Conservation (phyloP, 2,888 invertebrate genomes). For the Panzeria rudis region DNA sequence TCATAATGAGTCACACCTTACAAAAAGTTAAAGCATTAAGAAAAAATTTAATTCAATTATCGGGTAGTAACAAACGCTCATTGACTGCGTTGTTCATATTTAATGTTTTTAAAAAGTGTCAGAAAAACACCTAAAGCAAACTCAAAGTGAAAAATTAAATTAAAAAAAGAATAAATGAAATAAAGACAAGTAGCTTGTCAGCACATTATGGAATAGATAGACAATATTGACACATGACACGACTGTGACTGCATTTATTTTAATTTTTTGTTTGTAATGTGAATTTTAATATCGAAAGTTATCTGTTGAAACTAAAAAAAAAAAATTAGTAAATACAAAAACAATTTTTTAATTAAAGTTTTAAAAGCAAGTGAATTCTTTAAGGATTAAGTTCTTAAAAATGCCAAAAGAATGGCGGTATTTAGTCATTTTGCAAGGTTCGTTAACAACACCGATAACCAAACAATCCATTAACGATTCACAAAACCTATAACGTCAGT, state of each 20-base stretch:
- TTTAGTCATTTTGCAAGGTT: constrained; percentile 9
- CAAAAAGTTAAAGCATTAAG: no score
- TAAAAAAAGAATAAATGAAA: constrained; percentile 10
- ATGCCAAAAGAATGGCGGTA: neutral
- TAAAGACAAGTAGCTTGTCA: constrained; percentile 41
- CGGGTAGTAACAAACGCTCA: constrained; percentile 24
- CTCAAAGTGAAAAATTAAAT: constrained; percentile 23
- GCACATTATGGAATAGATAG: constrained; percentile 28
- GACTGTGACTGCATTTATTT: neutral
- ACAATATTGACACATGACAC: constrained; percentile 44
- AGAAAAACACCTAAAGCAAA: constrained; percentile 20
- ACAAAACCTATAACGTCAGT: neutral
- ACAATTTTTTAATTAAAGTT: neutral
- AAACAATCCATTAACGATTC: neutral
- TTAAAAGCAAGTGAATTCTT: constrained; percentile 18
- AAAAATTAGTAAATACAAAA: neutral
- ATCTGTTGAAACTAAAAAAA: neutral
- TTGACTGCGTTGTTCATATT: neutral
- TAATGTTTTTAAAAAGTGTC: constrained; percentile 6
- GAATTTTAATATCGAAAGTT: constrained; percentile 47
- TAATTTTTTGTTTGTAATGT: constrained; percentile 9
- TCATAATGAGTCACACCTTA: neutral
- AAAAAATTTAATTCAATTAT: constrained; percentile 28
- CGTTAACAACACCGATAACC: neutral
- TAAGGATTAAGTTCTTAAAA: constrained; percentile 38